A percentile compares a stretch with the other conserved stretches of the same genome.
These are phyloP conservation scores for Heliconius himera DNA, from an alignment of 1,140 invertebrate species.

Conservation along the genomic window DNA sequence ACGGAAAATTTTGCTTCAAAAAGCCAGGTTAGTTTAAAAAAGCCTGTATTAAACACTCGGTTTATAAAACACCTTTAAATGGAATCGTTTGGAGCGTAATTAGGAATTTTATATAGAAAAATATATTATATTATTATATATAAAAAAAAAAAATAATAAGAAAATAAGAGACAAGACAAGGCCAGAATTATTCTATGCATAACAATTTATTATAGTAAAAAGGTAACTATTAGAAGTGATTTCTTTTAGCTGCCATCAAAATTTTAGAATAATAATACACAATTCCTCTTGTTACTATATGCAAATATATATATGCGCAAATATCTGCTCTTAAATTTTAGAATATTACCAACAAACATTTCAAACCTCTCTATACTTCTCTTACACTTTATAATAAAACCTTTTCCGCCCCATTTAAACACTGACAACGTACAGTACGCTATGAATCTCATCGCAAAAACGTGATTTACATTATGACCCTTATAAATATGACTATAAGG, in stretches of 20 bases:
- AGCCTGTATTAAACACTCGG: not conserved
- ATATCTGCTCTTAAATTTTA: not conserved
- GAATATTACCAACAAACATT: not conserved
- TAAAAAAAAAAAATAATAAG: too few relatives aligned
- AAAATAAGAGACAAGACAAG: not conserved
- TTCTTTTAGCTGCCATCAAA: not conserved
- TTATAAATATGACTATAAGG: not conserved
- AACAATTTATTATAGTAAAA: not conserved
- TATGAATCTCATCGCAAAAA: not conserved
- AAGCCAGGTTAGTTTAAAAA: not conserved
- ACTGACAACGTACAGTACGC: not conserved
- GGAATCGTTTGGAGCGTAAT: not conserved
- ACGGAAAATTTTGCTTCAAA: not conserved
- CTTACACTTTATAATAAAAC: constrained; percentile 21
- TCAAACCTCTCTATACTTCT: not conserved
- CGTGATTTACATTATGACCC: not conserved
- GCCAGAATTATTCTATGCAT: not conserved
- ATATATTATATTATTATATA: not conserved
- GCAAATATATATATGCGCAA: not conserved
- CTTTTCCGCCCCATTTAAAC: constrained; percentile 25
- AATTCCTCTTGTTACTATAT: not conserved
- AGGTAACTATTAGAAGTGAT: not conserved
- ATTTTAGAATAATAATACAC: not conserved
- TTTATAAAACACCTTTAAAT: not conserved
- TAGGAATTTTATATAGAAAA: not conserved